Percentiles rank a stretch among this genome's conserved stretches.
Conservation (phyloP, 2,888 invertebrate genomes). For the Ptilodon capucinus region DNA sequence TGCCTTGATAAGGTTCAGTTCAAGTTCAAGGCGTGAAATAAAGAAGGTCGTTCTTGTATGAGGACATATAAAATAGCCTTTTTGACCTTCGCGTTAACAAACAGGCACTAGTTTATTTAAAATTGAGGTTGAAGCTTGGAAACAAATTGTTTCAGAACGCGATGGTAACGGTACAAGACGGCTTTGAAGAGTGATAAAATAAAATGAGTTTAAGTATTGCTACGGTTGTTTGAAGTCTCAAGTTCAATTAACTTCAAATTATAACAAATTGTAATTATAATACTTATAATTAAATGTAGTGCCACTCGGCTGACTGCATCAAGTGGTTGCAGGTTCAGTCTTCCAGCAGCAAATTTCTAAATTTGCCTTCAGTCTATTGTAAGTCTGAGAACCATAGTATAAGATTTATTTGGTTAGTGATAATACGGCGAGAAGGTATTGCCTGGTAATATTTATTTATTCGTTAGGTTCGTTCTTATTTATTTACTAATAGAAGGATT, state of each 20-base stretch:
- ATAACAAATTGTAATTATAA: too few relatives aligned
- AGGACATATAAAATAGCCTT: slow-evolving; percentile 19
- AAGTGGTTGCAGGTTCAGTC: too few relatives aligned
- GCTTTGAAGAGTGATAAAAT: background rate
- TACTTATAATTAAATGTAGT: too few relatives aligned
- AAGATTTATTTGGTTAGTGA: too few relatives aligned
- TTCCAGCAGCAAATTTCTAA: too few relatives aligned
- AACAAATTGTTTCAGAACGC: background rate
- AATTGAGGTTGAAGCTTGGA: background rate
- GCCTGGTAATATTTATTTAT: too few relatives aligned
- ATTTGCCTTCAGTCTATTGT: too few relatives aligned
- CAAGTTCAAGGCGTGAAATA: slow-evolving; percentile 31
- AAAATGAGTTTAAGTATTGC: background rate
- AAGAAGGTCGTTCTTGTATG: slow-evolving; percentile 23
- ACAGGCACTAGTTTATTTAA: background rate
- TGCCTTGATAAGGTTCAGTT: slow-evolving; percentile 10
- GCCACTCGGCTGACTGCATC: too few relatives aligned
- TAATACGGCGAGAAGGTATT: too few relatives aligned
- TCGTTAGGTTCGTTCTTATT: background rate
- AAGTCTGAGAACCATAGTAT: too few relatives aligned
- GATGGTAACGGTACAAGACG: background rate
- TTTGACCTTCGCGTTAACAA: slow-evolving; percentile 20
- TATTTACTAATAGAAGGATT: slow-evolving; percentile 3
- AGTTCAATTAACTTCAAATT: too few relatives aligned
- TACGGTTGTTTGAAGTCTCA: background rate